Evolutionary conservation across 2,797 vertebrate genomes (phyloP).

Genomic region (Hirundo rustica): DNA sequence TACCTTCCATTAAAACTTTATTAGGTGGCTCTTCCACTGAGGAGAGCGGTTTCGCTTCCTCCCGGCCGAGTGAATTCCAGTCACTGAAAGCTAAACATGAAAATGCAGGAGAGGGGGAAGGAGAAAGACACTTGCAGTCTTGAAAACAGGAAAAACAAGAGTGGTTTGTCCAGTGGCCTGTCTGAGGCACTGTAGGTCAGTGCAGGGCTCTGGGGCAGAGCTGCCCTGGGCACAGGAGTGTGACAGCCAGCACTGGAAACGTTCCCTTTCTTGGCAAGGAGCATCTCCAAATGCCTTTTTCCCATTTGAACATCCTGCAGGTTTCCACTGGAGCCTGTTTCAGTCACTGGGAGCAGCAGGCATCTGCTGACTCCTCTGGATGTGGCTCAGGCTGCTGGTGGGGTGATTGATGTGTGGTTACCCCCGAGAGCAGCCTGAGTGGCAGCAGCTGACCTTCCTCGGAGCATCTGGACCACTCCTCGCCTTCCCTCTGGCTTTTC

Average conservation of each 20-base stretch:
- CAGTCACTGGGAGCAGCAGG: neutral
- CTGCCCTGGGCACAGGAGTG: neutral
- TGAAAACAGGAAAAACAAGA: neutral
- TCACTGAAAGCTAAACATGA: neutral
- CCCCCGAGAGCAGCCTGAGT: slow-evolving; percentile 9
- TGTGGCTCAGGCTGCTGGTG: neutral
- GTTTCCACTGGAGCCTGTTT: neutral
- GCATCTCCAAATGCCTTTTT: neutral
- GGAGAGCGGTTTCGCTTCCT: neutral
- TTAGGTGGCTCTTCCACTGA: slow-evolving; percentile 37
- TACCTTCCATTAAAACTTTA: slow-evolving; percentile 59
- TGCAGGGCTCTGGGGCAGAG: neutral
- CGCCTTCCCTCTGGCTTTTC: slow-evolving; percentile 13
- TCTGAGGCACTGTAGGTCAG: neutral
- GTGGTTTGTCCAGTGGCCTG: neutral
- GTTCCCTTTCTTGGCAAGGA: neutral
- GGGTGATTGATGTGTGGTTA: slow-evolving; percentile 39
- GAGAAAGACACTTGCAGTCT: neutral
- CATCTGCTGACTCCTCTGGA: neutral
- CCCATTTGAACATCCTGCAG: neutral
- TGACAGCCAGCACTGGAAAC: neutral
- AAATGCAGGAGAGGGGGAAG: neutral
- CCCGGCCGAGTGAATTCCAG: neutral
- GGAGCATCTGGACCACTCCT: neutral
- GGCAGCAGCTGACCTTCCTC: slow-evolving; percentile 62